Conservation (phyloP, 2,888 invertebrate genomes). For the Craniophora ligustri region DNA sequence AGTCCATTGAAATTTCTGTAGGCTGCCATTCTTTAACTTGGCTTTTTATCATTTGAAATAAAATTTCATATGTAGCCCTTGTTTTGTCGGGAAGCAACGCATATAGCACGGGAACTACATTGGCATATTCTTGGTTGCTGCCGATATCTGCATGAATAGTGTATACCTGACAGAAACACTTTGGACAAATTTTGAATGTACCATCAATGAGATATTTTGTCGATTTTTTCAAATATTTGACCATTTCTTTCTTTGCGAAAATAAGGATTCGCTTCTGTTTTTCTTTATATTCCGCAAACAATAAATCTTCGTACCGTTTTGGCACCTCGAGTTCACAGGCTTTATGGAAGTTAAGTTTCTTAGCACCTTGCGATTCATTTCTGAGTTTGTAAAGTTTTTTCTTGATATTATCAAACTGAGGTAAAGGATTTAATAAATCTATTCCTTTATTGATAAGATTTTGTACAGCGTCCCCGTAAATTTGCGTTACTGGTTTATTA, state of each 20-base stretch:
- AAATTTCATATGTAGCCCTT: conserved; percentile 23
- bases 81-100: conserved; percentile 39
- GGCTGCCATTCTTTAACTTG: conserved; percentile 25
- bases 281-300: conserved; percentile 18
- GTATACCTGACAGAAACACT: conserved; percentile 31
- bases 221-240: conserved; percentile 22
- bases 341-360: conserved; percentile 19
- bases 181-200: conserved; percentile 30
- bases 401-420: conserved; percentile 19
- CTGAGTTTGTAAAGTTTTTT: conserved; percentile 24
- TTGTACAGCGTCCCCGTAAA: conserved; percentile 14
- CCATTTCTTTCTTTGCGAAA: conserved; percentile 43
- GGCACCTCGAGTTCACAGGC: conserved; percentile 16
- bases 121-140: conserved; percentile 31
- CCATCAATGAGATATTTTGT: conserved; percentile 21
- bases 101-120: conserved; percentile 36
- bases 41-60: conserved; percentile 37
- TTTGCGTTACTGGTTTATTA: conserved; percentile 9
- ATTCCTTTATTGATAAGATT: conserved; percentile 14
- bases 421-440: conserved; percentile 19
- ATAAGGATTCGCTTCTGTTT: conserved; percentile 18
- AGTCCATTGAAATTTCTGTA: conserved; percentile 28
- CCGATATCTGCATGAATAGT: conserved; percentile 33
- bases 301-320: conserved; percentile 21
- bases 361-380: conserved; percentile 23